A percentile compares a stretch with the other conserved stretches of the same genome.
These are phyloP conservation scores for Peromyscus eremicus DNA, from an alignment of 2,797 vertebrate species.

Conservation along the genomic window DNA sequence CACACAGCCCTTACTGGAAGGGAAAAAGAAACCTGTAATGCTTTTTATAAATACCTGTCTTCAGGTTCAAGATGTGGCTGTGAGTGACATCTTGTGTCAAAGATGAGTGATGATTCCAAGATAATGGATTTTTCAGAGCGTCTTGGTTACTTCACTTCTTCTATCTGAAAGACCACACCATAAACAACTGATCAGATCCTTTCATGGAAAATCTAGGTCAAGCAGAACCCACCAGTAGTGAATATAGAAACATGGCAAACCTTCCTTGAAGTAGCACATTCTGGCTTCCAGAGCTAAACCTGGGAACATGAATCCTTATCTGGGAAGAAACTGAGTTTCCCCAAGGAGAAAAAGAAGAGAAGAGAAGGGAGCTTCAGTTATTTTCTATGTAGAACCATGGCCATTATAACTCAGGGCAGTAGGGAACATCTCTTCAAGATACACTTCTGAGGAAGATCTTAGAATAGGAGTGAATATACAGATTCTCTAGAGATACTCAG, in stretches of 20 bases:
- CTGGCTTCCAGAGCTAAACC: constrained; percentile 7
- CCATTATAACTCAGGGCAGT: background rate
- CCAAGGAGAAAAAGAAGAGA: background rate
- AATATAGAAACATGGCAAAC: background rate
- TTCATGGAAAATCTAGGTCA: background rate
- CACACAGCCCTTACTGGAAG: constrained; percentile 14
- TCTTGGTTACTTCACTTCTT: constrained; percentile 16
- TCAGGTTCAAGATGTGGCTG: background rate
- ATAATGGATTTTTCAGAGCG: background rate
- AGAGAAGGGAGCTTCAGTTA: background rate
- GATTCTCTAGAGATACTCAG: background rate
- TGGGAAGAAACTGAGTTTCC: constrained; percentile 30
- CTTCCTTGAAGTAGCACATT: background rate
- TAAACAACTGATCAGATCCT: background rate
- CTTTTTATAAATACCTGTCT: constrained; percentile 22
- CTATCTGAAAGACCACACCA: background rate
- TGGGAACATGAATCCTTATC: background rate
- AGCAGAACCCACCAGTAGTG: background rate
- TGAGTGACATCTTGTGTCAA: background rate
- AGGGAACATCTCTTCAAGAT: background rate
- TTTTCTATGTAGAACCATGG: background rate
- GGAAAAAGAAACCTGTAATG: constrained; percentile 30
- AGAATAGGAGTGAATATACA: background rate
- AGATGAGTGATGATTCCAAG: background rate
- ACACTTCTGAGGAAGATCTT: constrained; percentile 15